Percentiles rank a stretch among this genome's conserved stretches.
These are phyloP conservation scores for Silurus meridionalis DNA, from an alignment of 2,113 vertebrate species.

Conservation along the genomic window DNA sequence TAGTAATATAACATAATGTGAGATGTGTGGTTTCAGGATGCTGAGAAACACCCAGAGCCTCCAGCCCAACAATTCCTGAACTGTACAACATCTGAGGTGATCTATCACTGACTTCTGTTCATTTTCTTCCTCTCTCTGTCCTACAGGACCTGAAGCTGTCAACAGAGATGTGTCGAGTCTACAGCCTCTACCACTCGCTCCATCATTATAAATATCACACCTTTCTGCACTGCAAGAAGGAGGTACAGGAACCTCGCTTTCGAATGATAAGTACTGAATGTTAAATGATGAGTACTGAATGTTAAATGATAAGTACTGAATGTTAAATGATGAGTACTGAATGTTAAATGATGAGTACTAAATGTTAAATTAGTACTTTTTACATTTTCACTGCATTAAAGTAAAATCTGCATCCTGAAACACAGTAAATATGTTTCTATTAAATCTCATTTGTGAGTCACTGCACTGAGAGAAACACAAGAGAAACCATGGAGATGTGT, in stretches of 20 bases:
- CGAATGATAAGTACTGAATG: too few species aligned
- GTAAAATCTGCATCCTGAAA: too few species aligned
- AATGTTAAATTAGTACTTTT: too few species aligned
- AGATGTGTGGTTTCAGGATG: background rate
- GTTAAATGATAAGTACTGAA: too few species aligned
- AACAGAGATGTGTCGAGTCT: constrained; percentile 81
- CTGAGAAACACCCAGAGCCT: background rate
- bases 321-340: too few species aligned
- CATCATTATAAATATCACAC: constrained; percentile 96
- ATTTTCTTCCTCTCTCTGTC: background rate
- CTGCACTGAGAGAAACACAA: too few species aligned
- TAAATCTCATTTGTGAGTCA: too few species aligned
- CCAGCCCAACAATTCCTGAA: background rate
- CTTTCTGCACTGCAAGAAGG: constrained; percentile 91
- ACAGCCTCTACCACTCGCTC: constrained; percentile 89
- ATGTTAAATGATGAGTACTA: too few species aligned
- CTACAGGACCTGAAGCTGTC: constrained; percentile 87
- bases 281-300: too few species aligned
- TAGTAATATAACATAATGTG: background rate
- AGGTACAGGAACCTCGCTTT: constrained; percentile 71
- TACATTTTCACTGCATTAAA: too few species aligned
- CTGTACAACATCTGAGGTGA: background rate
- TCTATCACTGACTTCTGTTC: background rate
- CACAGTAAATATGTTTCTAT: too few species aligned
- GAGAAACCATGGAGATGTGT: background rate